These are phyloP conservation scores for Falco rusticolus DNA, from an alignment of 2,797 vertebrate genomes.

Conservation along the genomic window DNA sequence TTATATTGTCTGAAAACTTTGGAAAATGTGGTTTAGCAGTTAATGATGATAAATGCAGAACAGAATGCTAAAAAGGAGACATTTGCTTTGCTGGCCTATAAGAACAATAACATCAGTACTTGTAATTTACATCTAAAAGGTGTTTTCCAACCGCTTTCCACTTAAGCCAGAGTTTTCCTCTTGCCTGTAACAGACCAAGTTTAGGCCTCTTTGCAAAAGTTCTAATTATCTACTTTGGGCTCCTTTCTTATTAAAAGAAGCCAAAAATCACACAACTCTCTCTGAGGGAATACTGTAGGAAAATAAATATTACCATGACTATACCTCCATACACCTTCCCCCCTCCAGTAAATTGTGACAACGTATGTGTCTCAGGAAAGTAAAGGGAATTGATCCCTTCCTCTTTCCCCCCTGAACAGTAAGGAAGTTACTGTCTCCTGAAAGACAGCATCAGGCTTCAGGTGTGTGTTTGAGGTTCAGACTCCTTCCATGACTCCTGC, in stretches of 20 bases:
- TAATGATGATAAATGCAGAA: background rate
- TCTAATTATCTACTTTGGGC: background rate
- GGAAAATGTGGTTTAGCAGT: background rate
- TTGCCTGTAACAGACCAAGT: background rate
- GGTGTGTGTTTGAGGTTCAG: background rate
- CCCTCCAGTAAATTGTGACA: background rate
- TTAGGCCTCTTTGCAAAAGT: background rate
- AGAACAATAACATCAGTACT: background rate
- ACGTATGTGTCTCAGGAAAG: background rate
- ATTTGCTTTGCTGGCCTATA: background rate
- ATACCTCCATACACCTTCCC: background rate
- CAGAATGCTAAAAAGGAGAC: background rate
- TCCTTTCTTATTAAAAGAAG: background rate
- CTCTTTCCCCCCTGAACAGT: background rate
- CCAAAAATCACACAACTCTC: background rate
- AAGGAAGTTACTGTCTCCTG: background rate
- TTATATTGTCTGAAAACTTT: background rate
- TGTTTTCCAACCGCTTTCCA: background rate
- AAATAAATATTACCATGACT: background rate
- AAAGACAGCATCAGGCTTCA: background rate
- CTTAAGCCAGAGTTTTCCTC: background rate
- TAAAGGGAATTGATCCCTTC: background rate
- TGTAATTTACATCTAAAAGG: background rate
- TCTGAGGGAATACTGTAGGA: background rate
- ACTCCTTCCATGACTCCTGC: background rate